Base-by-base conservation (phyloP, 2,113 vertebrate species). In the Xiphias gladius region DNA sequence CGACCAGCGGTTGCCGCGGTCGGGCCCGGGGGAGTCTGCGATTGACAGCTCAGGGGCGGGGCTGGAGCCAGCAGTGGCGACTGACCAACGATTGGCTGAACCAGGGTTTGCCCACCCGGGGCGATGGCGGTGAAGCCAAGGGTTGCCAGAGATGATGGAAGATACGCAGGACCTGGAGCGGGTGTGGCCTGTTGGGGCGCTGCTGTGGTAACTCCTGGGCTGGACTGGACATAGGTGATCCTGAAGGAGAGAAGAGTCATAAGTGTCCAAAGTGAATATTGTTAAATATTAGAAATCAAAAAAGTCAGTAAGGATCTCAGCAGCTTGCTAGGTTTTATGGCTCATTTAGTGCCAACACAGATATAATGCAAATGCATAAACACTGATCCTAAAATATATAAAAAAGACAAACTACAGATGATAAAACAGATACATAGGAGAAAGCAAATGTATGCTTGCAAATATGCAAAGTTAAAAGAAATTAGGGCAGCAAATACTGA, bases 171-270 rank as follows among this genome's bases (percentile, higher is more conserved):
- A 17, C 92, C 86, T 0, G 88, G 76, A 46, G 92, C 82, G 74
- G 95, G 87, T 52, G 95, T 88, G 72, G 92, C 90, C 65, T 95
- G 95, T 0, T 95, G 93, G 82, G 94, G 94, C 1, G 90, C 86
- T 26, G 93, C 83, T 2, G 91, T 83, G 74, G 92, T 86, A 16
- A 89, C 95, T 48, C 95, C 95, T 0, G 94, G 93, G 13, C 95
- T 89, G 2, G 97, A 96, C 93, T 97, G 96, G 78, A 98, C 96
- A 0, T 97, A 97, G 1, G 96, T 96, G 93, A 98, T 97, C 90
- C 97, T 98, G 88, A 30, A 73, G 5, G 4, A 55, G 7, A 65
- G 0, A 85, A 22, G 55, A 43, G 41, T 43, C 7, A 7, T 8
- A 39, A 7, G 37, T 10, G 11, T 19, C 0, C 10, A 72, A 35